These are phyloP conservation scores for Trigoniulus corallinus DNA, from an alignment of 1,140 invertebrate species.

Conservation along the genomic window DNA sequence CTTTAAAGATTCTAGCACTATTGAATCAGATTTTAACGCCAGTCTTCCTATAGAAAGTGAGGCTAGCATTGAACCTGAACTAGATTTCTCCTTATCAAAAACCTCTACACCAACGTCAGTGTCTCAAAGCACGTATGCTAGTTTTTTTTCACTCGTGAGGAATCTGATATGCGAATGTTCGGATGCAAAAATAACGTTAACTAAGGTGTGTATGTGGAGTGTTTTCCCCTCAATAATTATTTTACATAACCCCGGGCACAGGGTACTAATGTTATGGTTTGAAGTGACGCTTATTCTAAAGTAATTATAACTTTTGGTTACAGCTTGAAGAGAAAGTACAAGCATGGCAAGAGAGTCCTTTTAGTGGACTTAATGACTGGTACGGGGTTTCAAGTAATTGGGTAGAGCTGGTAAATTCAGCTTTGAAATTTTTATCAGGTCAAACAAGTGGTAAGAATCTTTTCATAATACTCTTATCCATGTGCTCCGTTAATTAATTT, in stretches of 20 bases:
- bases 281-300: background rate
- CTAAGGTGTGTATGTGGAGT: constrained; percentile 17
- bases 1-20: no score
- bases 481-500: background rate
- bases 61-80: background rate
- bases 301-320: constrained; percentile 21
- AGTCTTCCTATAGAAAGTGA: background rate
- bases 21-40: no score
- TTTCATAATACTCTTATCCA: no score
- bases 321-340: constrained; percentile 56
- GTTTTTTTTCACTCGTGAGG: constrained; percentile 24
- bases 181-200: constrained; percentile 19
- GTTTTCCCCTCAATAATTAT: no score
- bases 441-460: constrained; percentile 53
- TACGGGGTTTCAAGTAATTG: constrained; percentile 48
- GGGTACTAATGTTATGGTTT: background rate
- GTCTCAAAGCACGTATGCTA: background rate
- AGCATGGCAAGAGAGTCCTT: constrained; percentile 62
- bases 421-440: constrained; percentile 71
- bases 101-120: background rate
- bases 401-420: constrained; percentile 56
- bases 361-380: constrained; percentile 69
- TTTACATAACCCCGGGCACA: no score
- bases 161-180: constrained; percentile 22
- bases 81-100: background rate